Percentiles rank a stretch among this genome's conserved stretches.
Conservation (phyloP, 2,797 vertebrate genomes). For the Triplophysa bombifrons region DNA sequence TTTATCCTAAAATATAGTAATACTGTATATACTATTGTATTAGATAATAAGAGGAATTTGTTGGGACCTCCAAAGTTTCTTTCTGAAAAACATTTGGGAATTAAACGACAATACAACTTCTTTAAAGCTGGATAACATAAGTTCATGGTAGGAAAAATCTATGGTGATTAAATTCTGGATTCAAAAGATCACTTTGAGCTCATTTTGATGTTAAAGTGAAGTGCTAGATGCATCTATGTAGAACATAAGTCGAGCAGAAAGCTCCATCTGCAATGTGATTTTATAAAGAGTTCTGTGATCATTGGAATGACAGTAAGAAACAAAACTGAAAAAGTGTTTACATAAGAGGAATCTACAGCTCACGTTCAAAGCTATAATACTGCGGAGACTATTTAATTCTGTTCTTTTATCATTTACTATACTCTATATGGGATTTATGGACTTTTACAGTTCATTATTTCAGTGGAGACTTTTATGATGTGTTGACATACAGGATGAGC, state of each 20-base stretch:
- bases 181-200: conserved; percentile 12
- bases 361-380: neutral
- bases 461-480: conserved; percentile 15
- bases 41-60: neutral
- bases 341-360: conserved; percentile 17
- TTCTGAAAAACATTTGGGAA: too few relatives aligned
- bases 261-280: conserved; percentile 4
- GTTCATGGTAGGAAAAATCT: conserved; percentile 16
- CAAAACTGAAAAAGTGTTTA: conserved; percentile 9
- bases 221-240: neutral
- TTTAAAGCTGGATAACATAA: conserved; percentile 19
- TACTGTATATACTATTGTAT: neutral
- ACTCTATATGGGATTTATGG: conserved; percentile 16
- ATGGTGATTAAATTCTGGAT: conserved; percentile 28
- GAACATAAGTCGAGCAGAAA: conserved; percentile 17
- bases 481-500: conserved; percentile 17
- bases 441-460: conserved; percentile 21
- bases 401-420: neutral
- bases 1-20: neutral
- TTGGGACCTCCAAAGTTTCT: neutral
- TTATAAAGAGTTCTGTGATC: neutral
- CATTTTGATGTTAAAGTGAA: conserved; percentile 14
- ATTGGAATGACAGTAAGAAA: conserved; percentile 18
- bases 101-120: neutral
- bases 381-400: neutral